Evolutionary conservation across 2,888 invertebrate species (phyloP).

Genomic region (Limulus polyphemus): DNA sequence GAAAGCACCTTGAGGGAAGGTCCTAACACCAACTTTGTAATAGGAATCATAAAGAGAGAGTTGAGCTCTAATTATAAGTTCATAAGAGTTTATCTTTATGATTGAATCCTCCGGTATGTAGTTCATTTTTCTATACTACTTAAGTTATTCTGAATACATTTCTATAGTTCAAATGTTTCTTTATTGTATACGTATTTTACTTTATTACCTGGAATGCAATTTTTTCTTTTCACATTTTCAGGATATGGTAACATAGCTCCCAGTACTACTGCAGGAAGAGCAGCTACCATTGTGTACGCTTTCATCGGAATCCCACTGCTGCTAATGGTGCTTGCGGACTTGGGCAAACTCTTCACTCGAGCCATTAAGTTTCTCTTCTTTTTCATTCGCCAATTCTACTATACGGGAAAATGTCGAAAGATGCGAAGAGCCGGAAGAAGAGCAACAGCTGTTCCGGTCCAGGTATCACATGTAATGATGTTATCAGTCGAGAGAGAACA

Average conservation of each 20-base stretch:
- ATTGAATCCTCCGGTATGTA: no score
- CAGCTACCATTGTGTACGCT: conserved; percentile 83
- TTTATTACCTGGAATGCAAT: neutral
- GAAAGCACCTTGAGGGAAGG: no score
- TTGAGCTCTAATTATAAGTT: no score
- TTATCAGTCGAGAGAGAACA: no score
- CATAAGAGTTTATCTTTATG: no score
- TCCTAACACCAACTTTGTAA: no score
- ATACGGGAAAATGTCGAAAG: conserved; percentile 31
- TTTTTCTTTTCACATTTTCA: conserved; percentile 35
- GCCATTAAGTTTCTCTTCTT: conserved; percentile 75
- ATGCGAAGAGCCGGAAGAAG: neutral
- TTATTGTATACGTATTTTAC: no score
- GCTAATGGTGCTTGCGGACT: conserved; percentile 81
- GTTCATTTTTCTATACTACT: no score
- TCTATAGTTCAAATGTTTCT: no score
- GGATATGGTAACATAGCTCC: conserved; percentile 96
- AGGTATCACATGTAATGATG: neutral
- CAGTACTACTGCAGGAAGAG: conserved; percentile 67
- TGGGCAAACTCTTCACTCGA: conserved; percentile 84
- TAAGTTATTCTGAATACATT: no score
- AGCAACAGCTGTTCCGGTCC: neutral
- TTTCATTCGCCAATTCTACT: conserved; percentile 28
- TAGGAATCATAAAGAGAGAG: no score
- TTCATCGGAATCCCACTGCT: conserved; percentile 92